phyloP scores from a whole-genome alignment of 2,888 invertebrate genomes.

The Machimus atricapillus region DNA sequence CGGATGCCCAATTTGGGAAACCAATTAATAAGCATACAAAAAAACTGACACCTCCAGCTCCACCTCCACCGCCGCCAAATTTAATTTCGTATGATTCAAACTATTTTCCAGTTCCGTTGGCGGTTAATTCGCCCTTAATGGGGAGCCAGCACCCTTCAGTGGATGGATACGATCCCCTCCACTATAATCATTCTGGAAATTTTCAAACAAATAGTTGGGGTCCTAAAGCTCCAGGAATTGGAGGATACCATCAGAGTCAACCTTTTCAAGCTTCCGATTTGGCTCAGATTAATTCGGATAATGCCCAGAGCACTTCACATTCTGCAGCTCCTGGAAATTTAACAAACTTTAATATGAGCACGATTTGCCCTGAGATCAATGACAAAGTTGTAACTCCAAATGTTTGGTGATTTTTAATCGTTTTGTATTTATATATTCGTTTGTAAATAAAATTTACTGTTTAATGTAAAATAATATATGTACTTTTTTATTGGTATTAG shows the following conservation, averaged over 20 bases:
- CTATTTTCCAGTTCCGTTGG: constrained; percentile 33
- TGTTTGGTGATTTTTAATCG: constrained; percentile 43
- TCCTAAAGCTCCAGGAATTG: neutral
- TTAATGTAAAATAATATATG: neutral
- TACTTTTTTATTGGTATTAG: neutral
- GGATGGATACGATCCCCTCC: neutral
- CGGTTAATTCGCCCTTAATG: neutral
- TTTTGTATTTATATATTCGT: neutral
- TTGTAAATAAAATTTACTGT: constrained; percentile 12
- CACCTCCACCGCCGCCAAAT: constrained; percentile 24
- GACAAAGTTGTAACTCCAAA: constrained; percentile 60
- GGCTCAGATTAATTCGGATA: neutral
- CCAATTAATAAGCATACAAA: neutral
- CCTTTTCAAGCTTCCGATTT: neutral
- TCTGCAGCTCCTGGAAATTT: constrained; percentile 53
- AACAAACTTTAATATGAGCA: constrained; percentile 82
- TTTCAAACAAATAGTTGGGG: constrained; percentile 10
- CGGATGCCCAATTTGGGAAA: neutral
- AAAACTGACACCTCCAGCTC: neutral
- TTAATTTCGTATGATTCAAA: constrained; percentile 31
- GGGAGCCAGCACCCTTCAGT: neutral
- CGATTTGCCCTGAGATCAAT: constrained; percentile 86
- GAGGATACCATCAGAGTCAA: neutral
- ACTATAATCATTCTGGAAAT: neutral
- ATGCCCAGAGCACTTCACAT: neutral